Conservation (phyloP, 2,888 invertebrate genomes). For the Drosophila fulvimacula region DNA sequence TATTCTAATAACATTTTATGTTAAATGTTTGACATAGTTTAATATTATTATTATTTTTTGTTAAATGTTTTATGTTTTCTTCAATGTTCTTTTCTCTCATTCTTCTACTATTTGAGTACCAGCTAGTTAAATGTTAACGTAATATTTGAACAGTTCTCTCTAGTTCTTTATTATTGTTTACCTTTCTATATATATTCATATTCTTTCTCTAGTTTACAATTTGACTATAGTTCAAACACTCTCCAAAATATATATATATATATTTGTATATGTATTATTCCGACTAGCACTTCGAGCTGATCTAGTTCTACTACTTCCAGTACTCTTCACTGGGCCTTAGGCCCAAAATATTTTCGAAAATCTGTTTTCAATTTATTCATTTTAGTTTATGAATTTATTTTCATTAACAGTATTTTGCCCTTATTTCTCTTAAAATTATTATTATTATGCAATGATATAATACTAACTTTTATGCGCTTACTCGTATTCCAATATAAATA, state of each 20-base stretch:
- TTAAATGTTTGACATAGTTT: slow-evolving; percentile 42
- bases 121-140: slow-evolving; percentile 44
- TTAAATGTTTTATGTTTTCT: slow-evolving; percentile 38
- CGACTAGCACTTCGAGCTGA: slow-evolving; percentile 23
- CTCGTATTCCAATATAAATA: slow-evolving; percentile 39
- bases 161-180: slow-evolving; percentile 13
- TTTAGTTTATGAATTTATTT: not conserved
- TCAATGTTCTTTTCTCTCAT: slow-evolving; percentile 12
- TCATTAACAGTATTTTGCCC: slow-evolving; percentile 31
- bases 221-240: slow-evolving; percentile 6
- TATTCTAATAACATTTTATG: slow-evolving; percentile 31
- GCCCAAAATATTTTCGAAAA: slow-evolving; percentile 11
- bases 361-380: not conserved
- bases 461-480: slow-evolving; percentile 58
- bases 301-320: slow-evolving; percentile 20
- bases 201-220: not conserved
- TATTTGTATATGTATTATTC: slow-evolving; percentile 2
- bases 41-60: slow-evolving; percentile 14
- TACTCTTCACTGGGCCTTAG: slow-evolving; percentile 42
- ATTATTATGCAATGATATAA: slow-evolving; percentile 51
- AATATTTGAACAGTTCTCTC: slow-evolving; percentile 35
- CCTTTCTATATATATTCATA: not conserved
- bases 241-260: slow-evolving; percentile 5
- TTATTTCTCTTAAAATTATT: slow-evolving; percentile 35
- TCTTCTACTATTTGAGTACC: slow-evolving; percentile 9